Percentiles rank a stretch among this genome's conserved stretches.
These are phyloP conservation scores for Eupithecia tripunctaria DNA, from an alignment of 2,888 invertebrate species.

Conservation along the genomic window DNA sequence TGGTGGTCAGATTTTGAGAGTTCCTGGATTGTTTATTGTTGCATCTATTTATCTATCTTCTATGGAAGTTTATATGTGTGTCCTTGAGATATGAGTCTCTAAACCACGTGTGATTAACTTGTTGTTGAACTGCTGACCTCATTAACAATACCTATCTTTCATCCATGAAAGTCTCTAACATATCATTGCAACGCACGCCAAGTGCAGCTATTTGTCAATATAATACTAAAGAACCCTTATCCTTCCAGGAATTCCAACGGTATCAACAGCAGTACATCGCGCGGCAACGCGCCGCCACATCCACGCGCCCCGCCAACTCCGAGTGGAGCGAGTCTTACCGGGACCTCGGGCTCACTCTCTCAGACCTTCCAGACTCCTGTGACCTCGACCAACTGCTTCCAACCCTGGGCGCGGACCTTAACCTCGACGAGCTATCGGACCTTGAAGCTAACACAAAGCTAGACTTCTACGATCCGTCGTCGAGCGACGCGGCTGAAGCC, in stretches of 20 bases:
- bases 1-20: no score
- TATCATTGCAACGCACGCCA: no score
- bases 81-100: no score
- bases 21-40: no score
- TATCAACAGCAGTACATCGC: slow-evolving; percentile 87
- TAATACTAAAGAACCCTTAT: neutral
- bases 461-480: slow-evolving; percentile 65
- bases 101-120: no score
- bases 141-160: no score
- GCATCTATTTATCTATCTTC: no score
- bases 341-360: slow-evolving; percentile 72
- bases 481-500: slow-evolving; percentile 57
- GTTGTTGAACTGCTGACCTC: no score
- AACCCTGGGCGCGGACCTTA: slow-evolving; percentile 85
- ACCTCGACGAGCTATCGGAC: slow-evolving; percentile 79
- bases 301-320: slow-evolving; percentile 67
- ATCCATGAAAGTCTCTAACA: no score
- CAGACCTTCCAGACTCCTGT: slow-evolving; percentile 75
- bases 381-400: slow-evolving; percentile 88
- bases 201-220: no score
- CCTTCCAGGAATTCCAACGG: slow-evolving; percentile 84
- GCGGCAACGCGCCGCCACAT: slow-evolving; percentile 74
- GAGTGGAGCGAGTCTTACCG: slow-evolving; percentile 82
- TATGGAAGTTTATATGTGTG: no score
- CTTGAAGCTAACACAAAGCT: slow-evolving; percentile 73